Base-by-base conservation (phyloP, 2,113 vertebrate genomes). In the Mastomys coucha region DNA sequence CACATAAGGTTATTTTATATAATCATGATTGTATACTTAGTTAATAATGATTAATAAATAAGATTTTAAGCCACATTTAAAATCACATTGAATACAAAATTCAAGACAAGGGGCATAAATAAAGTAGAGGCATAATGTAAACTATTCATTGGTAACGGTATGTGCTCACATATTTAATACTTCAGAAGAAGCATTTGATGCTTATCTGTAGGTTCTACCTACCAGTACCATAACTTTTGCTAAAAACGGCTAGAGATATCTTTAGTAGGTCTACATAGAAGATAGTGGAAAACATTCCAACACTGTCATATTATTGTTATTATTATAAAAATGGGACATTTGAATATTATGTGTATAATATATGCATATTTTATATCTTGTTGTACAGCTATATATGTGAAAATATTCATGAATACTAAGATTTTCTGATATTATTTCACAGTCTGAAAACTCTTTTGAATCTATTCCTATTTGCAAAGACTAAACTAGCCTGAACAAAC, bases 51-150 rank as follows among this genome's bases (percentile, higher is more conserved):
- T n/a, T 31, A 70, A 7, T 56, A 16, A 82, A 24, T 76, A 94
- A 3, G 0, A 67, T 67, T 88, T 82, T 42, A 31, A 90, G 84
- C 11, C 4, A 36, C 26, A 58, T 65, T 36, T 42, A 49, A 70
- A 56, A 69, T 69, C 31, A 69, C 13, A 69, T 76, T 88, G 14
- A 88, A 49, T 78, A 16, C 36, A 42, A 5, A 33, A 39, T 14
- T 33, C 88, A 56, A 22, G 31, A 77, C 4, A 77, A 7, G 51
- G 24, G 49, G 12, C n/a, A 65, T 2, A n/a, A 7, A 75, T 9
- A 3, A 45, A 49, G 0, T 49, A 33, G 5, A 3, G 5, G 0
- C 26, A 31, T 7, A 13, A 76, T 24, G 5, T 10, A 1, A 73
- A 65, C 88, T 56, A 65, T 12, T 60, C 4, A 69, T n/a, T 77